Evolutionary conservation across 2,797 vertebrate genomes (phyloP).

Genomic region (Buceros bicornis): DNA sequence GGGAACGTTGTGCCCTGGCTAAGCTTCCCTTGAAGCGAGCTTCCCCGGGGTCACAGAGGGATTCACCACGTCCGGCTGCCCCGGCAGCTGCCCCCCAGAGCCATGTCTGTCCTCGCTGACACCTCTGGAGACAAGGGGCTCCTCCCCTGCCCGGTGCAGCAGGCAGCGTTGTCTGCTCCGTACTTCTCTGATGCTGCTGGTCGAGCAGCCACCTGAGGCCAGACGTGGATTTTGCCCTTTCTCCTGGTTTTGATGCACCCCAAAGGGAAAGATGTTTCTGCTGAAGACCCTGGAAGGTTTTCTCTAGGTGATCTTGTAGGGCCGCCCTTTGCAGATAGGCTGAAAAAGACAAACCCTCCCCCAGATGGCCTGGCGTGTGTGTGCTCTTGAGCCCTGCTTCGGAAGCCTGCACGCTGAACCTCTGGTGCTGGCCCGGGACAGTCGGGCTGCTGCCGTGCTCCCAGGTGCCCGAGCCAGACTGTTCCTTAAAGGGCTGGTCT

Average conservation of each 20-base stretch:
- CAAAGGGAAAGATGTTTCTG: background rate
- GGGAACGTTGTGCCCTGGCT: background rate
- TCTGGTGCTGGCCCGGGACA: constrained; percentile 9
- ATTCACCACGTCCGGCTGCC: fast-evolving
- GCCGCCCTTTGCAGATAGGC: background rate
- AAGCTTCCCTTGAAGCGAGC: background rate
- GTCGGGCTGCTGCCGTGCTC: background rate
- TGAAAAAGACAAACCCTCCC: background rate
- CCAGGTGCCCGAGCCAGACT: constrained; percentile 24
- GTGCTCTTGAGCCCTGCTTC: constrained; percentile 59
- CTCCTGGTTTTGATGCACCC: background rate
- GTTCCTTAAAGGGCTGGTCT: constrained; percentile 59
- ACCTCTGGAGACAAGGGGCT: background rate
- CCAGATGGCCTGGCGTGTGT: background rate
- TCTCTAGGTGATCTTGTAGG: background rate
- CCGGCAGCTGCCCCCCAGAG: background rate
- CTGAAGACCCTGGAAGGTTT: constrained; percentile 11
- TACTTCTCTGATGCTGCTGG: background rate
- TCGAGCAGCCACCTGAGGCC: background rate
- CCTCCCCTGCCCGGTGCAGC: background rate
- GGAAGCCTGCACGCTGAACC: background rate
- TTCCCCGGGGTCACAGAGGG: background rate
- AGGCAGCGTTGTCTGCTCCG: background rate
- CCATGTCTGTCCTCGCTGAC: background rate
- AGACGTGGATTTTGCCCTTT: background rate